These are phyloP conservation scores for human DNA, from an alignment of 2,113 vertebrate species.

Conservation along the genomic window DNA sequence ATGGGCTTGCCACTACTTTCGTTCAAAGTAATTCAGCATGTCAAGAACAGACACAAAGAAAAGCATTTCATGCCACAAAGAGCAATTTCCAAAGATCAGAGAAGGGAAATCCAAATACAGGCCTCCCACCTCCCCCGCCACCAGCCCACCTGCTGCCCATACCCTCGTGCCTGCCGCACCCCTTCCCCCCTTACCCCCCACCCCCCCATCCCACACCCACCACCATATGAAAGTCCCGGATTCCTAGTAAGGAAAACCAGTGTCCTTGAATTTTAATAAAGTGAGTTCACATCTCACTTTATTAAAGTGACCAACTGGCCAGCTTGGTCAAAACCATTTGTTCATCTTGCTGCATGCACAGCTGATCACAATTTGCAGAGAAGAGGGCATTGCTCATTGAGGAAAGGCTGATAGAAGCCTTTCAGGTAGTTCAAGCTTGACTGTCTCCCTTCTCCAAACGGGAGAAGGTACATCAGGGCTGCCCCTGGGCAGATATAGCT, in stretches of 20 bases:
- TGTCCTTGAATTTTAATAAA: background rate
- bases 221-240: background rate
- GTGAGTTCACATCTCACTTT: background rate
- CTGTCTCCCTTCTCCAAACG: background rate
- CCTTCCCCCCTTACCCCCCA: no score
- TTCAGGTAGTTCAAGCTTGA: background rate
- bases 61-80: background rate
- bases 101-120: background rate
- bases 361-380: background rate
- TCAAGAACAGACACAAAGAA: background rate
- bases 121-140: background rate
- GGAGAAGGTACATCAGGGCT: background rate
- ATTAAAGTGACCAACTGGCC: no score
- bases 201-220: no score
- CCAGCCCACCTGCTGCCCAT: no score
- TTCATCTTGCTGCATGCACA: no score
- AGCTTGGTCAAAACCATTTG: background rate
- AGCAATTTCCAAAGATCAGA: background rate
- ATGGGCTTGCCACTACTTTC: background rate
- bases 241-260: background rate
- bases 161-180: no score
- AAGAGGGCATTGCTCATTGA: background rate
- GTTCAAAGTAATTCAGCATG: background rate
- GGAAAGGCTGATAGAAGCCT: background rate
- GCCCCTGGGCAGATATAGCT: background rate